Evolutionary conservation across 2,113 vertebrate species (phyloP).

Genomic region (Ondatra zibethicus): DNA sequence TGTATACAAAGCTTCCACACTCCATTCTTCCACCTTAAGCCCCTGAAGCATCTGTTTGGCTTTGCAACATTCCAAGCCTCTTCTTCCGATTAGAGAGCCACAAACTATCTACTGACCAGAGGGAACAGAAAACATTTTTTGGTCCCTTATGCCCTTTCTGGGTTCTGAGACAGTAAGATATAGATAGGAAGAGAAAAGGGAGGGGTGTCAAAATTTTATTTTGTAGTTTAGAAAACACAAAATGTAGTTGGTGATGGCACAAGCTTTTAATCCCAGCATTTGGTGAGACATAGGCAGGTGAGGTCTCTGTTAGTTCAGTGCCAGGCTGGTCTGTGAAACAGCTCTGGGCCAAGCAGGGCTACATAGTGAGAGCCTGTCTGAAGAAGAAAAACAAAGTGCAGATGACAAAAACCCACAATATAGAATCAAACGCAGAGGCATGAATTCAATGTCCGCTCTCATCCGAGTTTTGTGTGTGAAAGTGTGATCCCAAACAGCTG

Average conservation of each 20-base stretch:
- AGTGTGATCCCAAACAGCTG: background rate
- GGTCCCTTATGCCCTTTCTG: background rate
- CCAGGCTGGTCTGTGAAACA: background rate
- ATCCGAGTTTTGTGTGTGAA: background rate
- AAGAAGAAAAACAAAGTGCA: background rate
- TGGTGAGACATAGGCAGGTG: background rate
- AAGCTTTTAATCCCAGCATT: background rate
- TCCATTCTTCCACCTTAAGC: background rate
- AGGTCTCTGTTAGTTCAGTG: background rate
- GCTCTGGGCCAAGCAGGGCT: background rate
- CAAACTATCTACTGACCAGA: slow-evolving; percentile 21
- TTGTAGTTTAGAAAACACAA: background rate
- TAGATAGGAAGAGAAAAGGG: background rate
- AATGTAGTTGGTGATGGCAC: background rate
- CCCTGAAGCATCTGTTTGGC: background rate
- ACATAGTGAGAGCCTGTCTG: background rate
- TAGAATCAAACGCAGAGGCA: background rate
- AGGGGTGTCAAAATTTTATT: background rate
- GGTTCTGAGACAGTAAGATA: background rate
- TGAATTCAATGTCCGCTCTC: fast-evolving
- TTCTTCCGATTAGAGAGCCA: background rate
- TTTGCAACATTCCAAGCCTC: background rate
- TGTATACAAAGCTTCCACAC: background rate
- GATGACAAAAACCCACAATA: background rate
- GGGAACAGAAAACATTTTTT: background rate